Percentiles rank a stretch among this genome's conserved stretches.
phyloP scores from a whole-genome alignment of 2,797 vertebrate species.

The Peromyscus nudipes region DNA sequence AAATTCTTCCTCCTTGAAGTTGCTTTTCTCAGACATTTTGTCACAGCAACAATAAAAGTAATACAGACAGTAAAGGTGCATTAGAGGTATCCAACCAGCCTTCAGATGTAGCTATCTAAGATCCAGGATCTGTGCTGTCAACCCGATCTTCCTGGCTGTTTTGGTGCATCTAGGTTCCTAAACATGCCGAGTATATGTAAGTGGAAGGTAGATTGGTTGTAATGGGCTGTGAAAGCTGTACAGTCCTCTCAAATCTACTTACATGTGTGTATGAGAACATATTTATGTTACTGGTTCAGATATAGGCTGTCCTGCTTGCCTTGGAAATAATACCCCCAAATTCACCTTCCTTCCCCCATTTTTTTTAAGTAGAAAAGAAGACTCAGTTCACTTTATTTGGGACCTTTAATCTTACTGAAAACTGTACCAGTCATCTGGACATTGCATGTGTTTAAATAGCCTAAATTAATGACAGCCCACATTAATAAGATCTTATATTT shows the following conservation, averaged over 20 bases:
- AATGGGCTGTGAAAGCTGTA: not conserved
- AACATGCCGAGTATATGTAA: not conserved
- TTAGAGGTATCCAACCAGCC: not conserved
- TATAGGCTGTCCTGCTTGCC: not conserved
- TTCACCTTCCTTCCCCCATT: not conserved
- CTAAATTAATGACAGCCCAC: slow-evolving; percentile 5
- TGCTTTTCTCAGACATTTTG: not conserved
- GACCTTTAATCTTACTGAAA: slow-evolving; percentile 23
- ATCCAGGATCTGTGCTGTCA: not conserved
- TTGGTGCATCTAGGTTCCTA: not conserved
- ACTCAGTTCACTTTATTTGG: not conserved
- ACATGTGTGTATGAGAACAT: not conserved
- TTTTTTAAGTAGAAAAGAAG: slow-evolving; percentile 7
- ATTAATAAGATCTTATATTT: not conserved
- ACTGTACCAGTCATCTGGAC: not conserved
- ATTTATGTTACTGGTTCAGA: not conserved
- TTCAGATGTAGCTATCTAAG: not conserved
- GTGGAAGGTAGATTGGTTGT: not conserved
- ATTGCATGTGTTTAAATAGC: slow-evolving; percentile 17
- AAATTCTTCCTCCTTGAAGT: not conserved
- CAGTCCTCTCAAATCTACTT: not conserved
- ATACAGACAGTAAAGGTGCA: not conserved
- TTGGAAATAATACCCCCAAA: not conserved
- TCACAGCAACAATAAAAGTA: not conserved
- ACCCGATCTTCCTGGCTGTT: not conserved